These are phyloP conservation scores for Napeogenes inachia DNA, from an alignment of 2,888 invertebrate genomes.

Conservation along the genomic window DNA sequence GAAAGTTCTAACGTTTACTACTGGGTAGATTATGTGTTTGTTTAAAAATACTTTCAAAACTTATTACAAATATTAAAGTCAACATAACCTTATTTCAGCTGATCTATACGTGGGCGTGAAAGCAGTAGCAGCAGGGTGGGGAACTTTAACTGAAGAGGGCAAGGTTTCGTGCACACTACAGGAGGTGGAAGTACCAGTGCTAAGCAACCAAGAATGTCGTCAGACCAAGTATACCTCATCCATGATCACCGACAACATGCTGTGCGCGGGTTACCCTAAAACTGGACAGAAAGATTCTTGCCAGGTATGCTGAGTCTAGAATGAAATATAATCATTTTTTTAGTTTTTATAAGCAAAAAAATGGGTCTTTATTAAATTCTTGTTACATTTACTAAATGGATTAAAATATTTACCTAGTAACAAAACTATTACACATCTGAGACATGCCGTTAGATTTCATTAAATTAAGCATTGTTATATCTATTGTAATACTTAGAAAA, in stretches of 20 bases:
- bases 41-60: not conserved
- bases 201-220: slow-evolving; percentile 84
- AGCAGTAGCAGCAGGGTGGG: slow-evolving; percentile 91
- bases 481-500: not conserved
- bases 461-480: not conserved
- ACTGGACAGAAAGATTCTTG: slow-evolving; percentile 87
- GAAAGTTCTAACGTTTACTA: no score
- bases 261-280: slow-evolving; percentile 88
- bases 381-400: no score
- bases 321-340: not conserved
- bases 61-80: not conserved
- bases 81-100: slow-evolving; percentile 55
- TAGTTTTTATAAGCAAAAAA: not conserved
- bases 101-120: slow-evolving; percentile 83
- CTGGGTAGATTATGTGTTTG: no score
- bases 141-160: slow-evolving; percentile 90
- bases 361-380: not conserved
- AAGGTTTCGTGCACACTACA: slow-evolving; percentile 88
- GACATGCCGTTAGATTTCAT: not conserved
- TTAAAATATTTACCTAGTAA: no score
- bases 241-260: slow-evolving; percentile 93
- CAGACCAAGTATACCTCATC: slow-evolving; percentile 87
- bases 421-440: not conserved
- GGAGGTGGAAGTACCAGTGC: slow-evolving; percentile 86
- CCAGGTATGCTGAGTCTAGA: slow-evolving; percentile 76